A percentile compares a stretch with the other conserved stretches of the same genome.
These are phyloP conservation scores for Helogale parvula DNA, from an alignment of 2,113 vertebrate genomes.

Conservation along the genomic window DNA sequence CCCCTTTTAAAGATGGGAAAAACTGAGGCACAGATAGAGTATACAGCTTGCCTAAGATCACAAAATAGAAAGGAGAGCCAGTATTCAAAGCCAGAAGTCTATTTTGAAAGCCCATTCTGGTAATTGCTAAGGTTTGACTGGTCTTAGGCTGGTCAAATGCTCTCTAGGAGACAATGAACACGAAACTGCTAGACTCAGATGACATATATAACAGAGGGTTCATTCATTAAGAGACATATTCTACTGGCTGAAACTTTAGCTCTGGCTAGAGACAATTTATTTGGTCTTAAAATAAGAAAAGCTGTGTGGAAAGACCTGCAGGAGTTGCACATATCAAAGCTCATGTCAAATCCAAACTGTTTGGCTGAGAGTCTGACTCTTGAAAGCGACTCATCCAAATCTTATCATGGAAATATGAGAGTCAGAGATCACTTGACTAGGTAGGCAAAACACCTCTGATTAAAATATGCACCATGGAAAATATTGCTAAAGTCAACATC, in stretches of 20 bases:
- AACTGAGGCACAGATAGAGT: neutral
- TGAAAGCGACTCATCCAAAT: neutral
- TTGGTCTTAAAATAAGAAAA: conserved; percentile 27
- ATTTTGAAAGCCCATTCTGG: neutral
- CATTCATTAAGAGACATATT: neutral
- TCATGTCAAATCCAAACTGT: neutral
- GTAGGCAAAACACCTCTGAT: neutral
- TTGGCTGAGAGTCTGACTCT: conserved; percentile 1
- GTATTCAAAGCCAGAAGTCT: neutral
- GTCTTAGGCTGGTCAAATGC: neutral
- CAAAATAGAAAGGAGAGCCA: neutral
- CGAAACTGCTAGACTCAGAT: neutral
- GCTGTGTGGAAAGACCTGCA: neutral
- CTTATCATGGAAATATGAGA: neutral
- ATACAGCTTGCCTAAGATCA: neutral
- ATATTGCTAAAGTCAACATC: neutral
- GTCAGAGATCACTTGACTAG: neutral
- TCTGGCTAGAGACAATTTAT: neutral
- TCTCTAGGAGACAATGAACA: neutral
- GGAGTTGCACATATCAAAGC: neutral
- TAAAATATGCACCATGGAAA: neutral
- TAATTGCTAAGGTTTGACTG: neutral
- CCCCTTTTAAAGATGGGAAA: neutral
- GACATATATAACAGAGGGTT: neutral
- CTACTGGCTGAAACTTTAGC: neutral